Conservation (phyloP, 2,888 invertebrate genomes). For the Branchipolynoe longqiensis region DNA sequence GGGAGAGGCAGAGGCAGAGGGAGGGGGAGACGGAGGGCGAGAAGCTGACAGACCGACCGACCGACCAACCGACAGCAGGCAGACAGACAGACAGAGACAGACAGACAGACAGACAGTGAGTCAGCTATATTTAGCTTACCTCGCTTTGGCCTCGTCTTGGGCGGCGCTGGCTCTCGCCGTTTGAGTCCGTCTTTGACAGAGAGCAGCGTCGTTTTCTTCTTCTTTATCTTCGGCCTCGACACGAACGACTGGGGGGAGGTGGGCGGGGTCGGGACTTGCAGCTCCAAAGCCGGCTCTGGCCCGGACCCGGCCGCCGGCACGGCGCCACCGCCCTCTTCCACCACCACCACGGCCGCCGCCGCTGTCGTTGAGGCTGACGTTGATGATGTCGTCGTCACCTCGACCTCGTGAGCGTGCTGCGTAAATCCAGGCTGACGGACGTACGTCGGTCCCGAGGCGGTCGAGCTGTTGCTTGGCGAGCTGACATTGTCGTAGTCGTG, state of each 20-base stretch:
- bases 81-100: too few relatives aligned
- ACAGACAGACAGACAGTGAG: too few relatives aligned
- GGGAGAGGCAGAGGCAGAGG: too few relatives aligned
- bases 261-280: constrained; percentile 13
- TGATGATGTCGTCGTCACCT: constrained; percentile 20
- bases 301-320: not conserved
- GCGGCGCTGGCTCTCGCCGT: constrained; percentile 76
- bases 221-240: constrained; percentile 71
- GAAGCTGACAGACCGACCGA: too few relatives aligned
- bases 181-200: constrained; percentile 73
- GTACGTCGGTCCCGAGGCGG: constrained; percentile 80
- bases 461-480: constrained; percentile 77
- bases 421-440: constrained; percentile 79
- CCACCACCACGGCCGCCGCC: too few relatives aligned
- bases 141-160: constrained; percentile 76
- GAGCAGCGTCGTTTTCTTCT: constrained; percentile 74
- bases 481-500: constrained; percentile 65
- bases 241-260: constrained; percentile 10
- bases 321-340: not conserved
- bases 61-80: too few relatives aligned
- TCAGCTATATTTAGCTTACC: constrained; percentile 73
- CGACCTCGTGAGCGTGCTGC: constrained; percentile 79
- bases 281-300: not conserved
- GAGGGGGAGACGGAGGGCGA: too few relatives aligned
- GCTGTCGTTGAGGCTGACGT: not conserved